Conservation (phyloP, 2,888 invertebrate genomes). For the Blastobasis lacticolella region DNA sequence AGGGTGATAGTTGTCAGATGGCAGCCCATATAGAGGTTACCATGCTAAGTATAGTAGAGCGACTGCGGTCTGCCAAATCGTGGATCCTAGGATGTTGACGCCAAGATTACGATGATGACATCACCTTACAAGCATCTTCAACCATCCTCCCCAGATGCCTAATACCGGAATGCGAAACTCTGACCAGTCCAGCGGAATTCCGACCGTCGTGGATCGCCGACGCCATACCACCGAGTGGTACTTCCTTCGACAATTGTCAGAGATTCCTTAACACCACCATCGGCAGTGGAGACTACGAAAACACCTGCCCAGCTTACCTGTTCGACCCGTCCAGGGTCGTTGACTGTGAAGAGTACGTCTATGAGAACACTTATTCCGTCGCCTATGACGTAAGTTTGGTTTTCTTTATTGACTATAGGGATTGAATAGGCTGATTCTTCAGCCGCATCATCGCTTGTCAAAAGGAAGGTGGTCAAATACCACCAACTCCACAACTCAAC, state of each 20-base stretch:
- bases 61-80: no score
- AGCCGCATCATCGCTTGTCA: no score
- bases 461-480: no score
- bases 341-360: conserved; percentile 8
- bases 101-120: no score
- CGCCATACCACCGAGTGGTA: conserved; percentile 30
- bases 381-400: conserved; percentile 9
- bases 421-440: no score
- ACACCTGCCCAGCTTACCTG: conserved; percentile 3
- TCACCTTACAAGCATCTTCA: no score
- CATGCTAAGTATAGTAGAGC: no score
- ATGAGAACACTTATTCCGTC: conserved; percentile 7
- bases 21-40: no score
- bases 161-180: conserved; percentile 46
- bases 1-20: no score
- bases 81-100: no score
- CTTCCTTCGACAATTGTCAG: conserved; percentile 3
- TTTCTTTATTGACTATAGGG: no score
- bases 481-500: no score
- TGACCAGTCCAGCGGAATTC: conserved; percentile 20
- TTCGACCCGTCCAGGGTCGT: conserved; percentile 3
- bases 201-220: conserved; percentile 36
- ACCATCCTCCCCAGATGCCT: conserved; percentile 32
- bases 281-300: not conserved
- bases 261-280: conserved; percentile 1